Percentiles rank a stretch among this genome's conserved stretches.
Conservation (phyloP, 2,888 invertebrate genomes). For the Petrolisthes manimaculis region DNA sequence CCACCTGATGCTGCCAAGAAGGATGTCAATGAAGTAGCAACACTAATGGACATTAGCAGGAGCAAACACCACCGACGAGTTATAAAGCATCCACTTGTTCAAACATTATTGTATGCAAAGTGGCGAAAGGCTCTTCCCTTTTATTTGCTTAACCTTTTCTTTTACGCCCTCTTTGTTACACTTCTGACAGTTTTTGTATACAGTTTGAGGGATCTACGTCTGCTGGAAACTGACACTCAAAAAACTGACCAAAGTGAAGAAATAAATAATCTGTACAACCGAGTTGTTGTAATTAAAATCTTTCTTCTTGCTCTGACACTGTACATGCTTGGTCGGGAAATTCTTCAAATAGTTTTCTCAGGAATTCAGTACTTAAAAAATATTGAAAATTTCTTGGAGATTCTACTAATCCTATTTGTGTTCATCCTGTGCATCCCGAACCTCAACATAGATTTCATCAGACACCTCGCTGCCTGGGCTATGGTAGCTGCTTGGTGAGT, state of each 20-base stretch:
- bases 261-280: neutral
- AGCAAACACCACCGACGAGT: slow-evolving; percentile 49
- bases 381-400: slow-evolving; percentile 60
- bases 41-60: slow-evolving; percentile 55
- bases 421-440: slow-evolving; percentile 36
- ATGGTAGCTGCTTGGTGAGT: slow-evolving; percentile 31
- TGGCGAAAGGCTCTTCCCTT: slow-evolving; percentile 60
- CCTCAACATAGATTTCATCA: slow-evolving; percentile 36
- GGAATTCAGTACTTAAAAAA: slow-evolving; percentile 40
- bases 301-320: slow-evolving; percentile 50
- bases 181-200: slow-evolving; percentile 62
- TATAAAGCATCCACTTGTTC: slow-evolving; percentile 61
- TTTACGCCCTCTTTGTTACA: slow-evolving; percentile 59
- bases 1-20: slow-evolving; percentile 30
- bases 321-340: slow-evolving; percentile 51
- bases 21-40: slow-evolving; percentile 45
- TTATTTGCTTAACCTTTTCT: slow-evolving; percentile 50
- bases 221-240: slow-evolving; percentile 28
- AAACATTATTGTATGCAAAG: slow-evolving; percentile 61
- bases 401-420: slow-evolving; percentile 55
- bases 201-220: slow-evolving; percentile 50
- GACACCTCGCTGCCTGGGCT: slow-evolving; percentile 59
- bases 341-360: slow-evolving; percentile 51
- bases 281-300: slow-evolving; percentile 29
- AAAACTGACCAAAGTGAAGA: slow-evolving; percentile 4